These are phyloP conservation scores for Camelus dromedarius DNA, from an alignment of 2,113 vertebrate genomes.

Conservation along the genomic window DNA sequence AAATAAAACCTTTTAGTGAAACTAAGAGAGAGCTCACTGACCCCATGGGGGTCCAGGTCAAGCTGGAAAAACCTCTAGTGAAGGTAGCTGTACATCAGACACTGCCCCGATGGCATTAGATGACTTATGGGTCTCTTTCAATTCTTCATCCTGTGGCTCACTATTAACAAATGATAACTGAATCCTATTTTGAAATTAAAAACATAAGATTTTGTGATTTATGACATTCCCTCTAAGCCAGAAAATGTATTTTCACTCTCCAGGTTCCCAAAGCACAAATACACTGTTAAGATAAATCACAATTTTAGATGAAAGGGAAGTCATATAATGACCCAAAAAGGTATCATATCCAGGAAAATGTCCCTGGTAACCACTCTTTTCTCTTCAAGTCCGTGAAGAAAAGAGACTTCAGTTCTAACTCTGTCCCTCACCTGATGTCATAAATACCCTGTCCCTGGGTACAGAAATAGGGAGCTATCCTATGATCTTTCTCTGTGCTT, in stretches of 20 bases:
- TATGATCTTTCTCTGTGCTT: not conserved
- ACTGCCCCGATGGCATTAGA: not conserved
- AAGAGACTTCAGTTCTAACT: conserved; percentile 1
- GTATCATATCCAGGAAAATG: conserved; percentile 16
- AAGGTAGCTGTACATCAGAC: not conserved
- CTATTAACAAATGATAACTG: not conserved
- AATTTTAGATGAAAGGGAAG: conserved; percentile 65
- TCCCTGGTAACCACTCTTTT: not conserved
- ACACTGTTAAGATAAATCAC: conserved; percentile 7
- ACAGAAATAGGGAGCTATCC: not conserved
- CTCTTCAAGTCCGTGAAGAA: conserved; percentile 35
- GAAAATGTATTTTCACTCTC: not conserved
- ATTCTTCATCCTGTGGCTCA: not conserved
- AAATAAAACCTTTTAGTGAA: conserved; percentile 1
- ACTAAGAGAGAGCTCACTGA: not conserved
- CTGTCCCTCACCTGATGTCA: conserved; percentile 44
- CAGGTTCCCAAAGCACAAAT: not conserved
- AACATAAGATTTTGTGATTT: conserved; percentile 10
- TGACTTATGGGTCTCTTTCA: not conserved
- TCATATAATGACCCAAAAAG: conserved; percentile 57
- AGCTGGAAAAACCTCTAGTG: not conserved
- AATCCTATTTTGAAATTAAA: conserved; percentile 5
- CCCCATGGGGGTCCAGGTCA: accelerated
- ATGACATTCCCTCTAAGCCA: not conserved
- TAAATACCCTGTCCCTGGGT: conserved; percentile 5